Conservation (phyloP, 2,888 invertebrate species). For the Cyclophora albipunctata region DNA sequence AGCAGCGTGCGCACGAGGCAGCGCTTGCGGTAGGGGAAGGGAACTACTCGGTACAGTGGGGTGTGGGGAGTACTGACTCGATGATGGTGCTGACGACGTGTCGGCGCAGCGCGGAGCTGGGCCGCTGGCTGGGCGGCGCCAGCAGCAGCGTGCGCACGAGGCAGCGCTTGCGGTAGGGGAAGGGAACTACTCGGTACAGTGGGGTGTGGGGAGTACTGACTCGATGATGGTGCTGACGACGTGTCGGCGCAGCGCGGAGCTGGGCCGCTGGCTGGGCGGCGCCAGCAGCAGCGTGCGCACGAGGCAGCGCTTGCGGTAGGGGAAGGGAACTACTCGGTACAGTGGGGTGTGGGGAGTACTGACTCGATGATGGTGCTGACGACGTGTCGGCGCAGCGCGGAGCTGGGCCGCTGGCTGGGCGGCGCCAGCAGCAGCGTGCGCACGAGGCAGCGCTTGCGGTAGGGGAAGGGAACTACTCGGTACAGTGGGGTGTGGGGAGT, state of each 20-base stretch:
- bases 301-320: slow-evolving; percentile 89
- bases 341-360: too few species aligned
- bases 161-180: slow-evolving; percentile 89
- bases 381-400: slow-evolving; percentile 85
- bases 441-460: slow-evolving; percentile 88
- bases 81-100: slow-evolving; percentile 91
- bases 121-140: slow-evolving; percentile 87
- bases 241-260: slow-evolving; percentile 84
- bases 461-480: too few species aligned
- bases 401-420: slow-evolving; percentile 87
- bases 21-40: slow-evolving; percentile 89
- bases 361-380: slow-evolving; percentile 93
- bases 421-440: slow-evolving; percentile 87
- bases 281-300: slow-evolving; percentile 87
- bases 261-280: slow-evolving; percentile 87
- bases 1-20: slow-evolving; percentile 88
- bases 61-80: too few species aligned
- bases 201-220: too few species aligned
- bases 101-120: slow-evolving; percentile 85
- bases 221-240: slow-evolving; percentile 92
- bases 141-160: slow-evolving; percentile 87
- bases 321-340: too few species aligned
- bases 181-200: too few species aligned
- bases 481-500: too few species aligned
- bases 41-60: too few species aligned